Evolutionary conservation across 1,140 invertebrate species (phyloP).

Genomic region (Anastatus disparis): DNA sequence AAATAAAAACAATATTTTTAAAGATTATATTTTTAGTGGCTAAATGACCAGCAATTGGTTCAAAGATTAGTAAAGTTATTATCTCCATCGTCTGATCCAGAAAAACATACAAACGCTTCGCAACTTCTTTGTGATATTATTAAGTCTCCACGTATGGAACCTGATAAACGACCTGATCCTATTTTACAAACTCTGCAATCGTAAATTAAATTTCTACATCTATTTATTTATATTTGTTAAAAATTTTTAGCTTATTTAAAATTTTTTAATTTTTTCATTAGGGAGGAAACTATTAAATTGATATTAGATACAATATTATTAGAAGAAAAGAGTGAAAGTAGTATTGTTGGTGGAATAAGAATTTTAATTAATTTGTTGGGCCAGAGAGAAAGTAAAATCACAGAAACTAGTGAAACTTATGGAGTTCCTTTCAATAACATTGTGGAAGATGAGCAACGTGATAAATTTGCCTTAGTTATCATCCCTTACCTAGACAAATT

Average conservation of each 20-base stretch:
- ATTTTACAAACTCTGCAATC: constrained; percentile 77
- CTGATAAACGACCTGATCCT: constrained; percentile 73
- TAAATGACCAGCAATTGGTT: constrained; percentile 87
- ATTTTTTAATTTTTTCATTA: constrained; percentile 57
- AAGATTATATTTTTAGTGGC: constrained; percentile 75
- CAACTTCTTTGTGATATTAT: constrained; percentile 87
- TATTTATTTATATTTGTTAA: neutral
- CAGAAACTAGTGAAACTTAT: constrained; percentile 30
- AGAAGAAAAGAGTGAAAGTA: constrained; percentile 76
- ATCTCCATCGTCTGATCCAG: constrained; percentile 77
- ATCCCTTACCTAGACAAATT: constrained; percentile 77
- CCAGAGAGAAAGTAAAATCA: constrained; percentile 53
- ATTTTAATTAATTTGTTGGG: constrained; percentile 80
- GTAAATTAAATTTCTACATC: constrained; percentile 67
- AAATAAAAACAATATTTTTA: neutral
- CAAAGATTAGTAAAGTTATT: constrained; percentile 84
- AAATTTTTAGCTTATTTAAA: no score
- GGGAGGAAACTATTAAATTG: constrained; percentile 73
- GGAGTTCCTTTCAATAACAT: constrained; percentile 48
- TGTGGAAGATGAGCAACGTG: constrained; percentile 53
- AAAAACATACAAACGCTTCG: constrained; percentile 83
- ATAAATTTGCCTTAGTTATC: constrained; percentile 70
- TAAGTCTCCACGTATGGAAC: constrained; percentile 74
- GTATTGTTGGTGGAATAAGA: constrained; percentile 82
- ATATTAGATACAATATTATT: constrained; percentile 79